Base-by-base conservation (phyloP, 2,113 vertebrate species). In the Carassius gibelio region DNA sequence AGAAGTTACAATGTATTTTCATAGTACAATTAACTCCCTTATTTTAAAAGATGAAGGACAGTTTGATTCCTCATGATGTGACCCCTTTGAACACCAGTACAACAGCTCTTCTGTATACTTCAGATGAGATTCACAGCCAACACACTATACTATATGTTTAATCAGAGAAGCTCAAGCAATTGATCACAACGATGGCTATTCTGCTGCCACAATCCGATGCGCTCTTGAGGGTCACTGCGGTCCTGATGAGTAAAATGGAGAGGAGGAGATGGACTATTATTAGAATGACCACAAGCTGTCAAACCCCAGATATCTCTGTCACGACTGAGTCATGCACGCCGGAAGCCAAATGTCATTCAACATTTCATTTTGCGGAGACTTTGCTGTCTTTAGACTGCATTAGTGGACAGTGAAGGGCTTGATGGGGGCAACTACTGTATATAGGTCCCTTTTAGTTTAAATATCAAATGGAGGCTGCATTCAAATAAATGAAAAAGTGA, bases 401-500 rank as follows among this genome's bases (percentile, higher is more conserved):
- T 83, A 88, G 82, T 3, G 80, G 64, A 88, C 85, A 88, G 87
- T 84, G 71, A 77, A 62, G 71, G 66, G 76, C 83, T 85, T 85
- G 62, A 88, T 81, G 72, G 79, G 76, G 52, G 68, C 77, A 75
- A 36, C 13, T 71, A 38, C 36, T 38, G 36, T 42, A 88, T 86
- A 83, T 86, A 83, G 80, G 42, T 30, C 48, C 80, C 64, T 85
- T 88, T 85, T 87, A 89, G 86, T 88, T 76, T 89, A 82, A 89
- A 85, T 87, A 88, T 86, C 86, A 87, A 82, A 87, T 86, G 87
- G 76, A 81, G 72, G 64, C 69, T 55, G 85, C 36, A 78, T 75
- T 76, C 62, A 34, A 84, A 74, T 4, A 84, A 76, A 77, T 74
- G 84, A 83, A 88, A 83, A 78, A 82, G 81, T 82, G 86, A 74